Evolutionary conservation across 2,888 invertebrate genomes (phyloP).

Genomic region (Rhabditoides inermis): DNA sequence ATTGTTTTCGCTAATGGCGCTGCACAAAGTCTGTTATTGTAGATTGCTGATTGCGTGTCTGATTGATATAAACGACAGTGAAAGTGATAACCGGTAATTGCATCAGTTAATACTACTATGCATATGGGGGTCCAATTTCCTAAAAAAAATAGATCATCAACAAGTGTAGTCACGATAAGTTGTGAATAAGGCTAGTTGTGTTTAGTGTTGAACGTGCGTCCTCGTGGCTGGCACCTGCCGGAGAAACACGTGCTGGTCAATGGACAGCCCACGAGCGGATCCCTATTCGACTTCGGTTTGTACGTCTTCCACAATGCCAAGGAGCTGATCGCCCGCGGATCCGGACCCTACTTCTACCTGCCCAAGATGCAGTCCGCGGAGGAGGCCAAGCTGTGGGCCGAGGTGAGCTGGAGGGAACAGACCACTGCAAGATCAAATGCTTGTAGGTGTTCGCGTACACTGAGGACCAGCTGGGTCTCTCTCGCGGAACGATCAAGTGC

Average conservation of each 20-base stretch:
- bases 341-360: conserved; percentile 68
- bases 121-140: neutral
- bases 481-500: conserved; percentile 64
- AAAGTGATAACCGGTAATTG: too few relatives aligned
- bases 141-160: neutral
- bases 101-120: too few relatives aligned
- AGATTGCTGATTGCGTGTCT: too few relatives aligned
- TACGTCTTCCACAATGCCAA: conserved; percentile 64
- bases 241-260: conserved; percentile 57
- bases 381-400: conserved; percentile 67
- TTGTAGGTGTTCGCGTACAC: conserved; percentile 66
- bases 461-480: conserved; percentile 57
- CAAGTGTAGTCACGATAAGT: too few relatives aligned
- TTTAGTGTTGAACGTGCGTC: conserved; percentile 62
- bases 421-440: too few relatives aligned
- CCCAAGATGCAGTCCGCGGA: conserved; percentile 65
- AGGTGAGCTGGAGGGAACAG: too few relatives aligned
- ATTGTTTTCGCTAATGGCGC: too few relatives aligned
- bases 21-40: too few relatives aligned
- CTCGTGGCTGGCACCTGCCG: conserved; percentile 69
- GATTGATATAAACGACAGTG: too few relatives aligned
- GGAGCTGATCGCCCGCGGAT: conserved; percentile 58
- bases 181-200: too few relatives aligned
- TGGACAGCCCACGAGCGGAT: conserved; percentile 58
- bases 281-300: conserved; percentile 66